phyloP scores from a whole-genome alignment of 2,797 vertebrate species.

The Periparus ater region DNA sequence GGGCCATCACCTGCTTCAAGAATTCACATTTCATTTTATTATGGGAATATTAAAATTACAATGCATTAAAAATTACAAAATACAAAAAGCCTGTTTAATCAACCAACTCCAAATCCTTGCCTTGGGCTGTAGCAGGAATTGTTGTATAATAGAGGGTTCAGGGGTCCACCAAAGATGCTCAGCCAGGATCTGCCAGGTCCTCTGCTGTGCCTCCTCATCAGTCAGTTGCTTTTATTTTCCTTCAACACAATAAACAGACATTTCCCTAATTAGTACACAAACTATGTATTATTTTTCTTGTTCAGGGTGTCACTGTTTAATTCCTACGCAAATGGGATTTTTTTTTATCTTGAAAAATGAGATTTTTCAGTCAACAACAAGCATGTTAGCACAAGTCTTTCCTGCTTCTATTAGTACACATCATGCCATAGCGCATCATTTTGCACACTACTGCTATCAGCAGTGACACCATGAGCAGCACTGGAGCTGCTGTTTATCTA shows the following conservation, averaged over 20 bases:
- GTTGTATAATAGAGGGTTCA: rapidly evolving
- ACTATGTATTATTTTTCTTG: not conserved
- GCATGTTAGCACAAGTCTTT: not conserved
- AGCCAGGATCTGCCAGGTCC: not conserved
- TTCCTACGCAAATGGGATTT: not conserved
- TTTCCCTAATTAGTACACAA: not conserved
- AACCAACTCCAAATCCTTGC: not conserved
- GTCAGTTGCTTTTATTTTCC: not conserved
- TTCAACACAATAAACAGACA: rapidly evolving
- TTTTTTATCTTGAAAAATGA: not conserved
- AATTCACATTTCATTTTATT: not conserved
- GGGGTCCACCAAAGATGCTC: not conserved
- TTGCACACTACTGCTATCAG: not conserved
- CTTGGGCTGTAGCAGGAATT: not conserved
- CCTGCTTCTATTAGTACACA: not conserved
- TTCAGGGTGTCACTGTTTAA: not conserved
- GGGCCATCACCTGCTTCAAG: not conserved
- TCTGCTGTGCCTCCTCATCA: not conserved
- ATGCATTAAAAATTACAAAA: not conserved
- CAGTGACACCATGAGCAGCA: not conserved
- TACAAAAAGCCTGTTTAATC: not conserved
- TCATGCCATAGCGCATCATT: not conserved
- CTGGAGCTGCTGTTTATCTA: not conserved
- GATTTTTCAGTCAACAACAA: not conserved
- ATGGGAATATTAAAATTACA: not conserved